Base-by-base conservation (phyloP, 92 coral and sea anemone genomes). In the Metridium senile region DNA sequence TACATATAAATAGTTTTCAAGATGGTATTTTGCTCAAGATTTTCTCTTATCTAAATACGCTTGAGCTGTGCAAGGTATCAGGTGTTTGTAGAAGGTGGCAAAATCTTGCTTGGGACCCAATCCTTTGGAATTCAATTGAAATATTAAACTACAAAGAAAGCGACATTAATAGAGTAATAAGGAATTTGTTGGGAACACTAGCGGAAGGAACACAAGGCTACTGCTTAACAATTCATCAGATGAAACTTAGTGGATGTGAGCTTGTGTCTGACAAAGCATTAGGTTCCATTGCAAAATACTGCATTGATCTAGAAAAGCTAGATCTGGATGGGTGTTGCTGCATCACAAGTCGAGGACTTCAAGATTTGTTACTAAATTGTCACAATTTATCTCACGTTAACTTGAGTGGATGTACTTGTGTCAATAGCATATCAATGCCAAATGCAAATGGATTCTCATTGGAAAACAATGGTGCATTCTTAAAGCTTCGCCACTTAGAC, bases 11-110 rank as follows among this genome's bases (percentile, higher is more conserved):
- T 69, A 88, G 81, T 26, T 78, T 95, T 21, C 97, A 93, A 10
- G 97, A 95, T 75, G 90, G 90, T 33, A 65, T 95, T 46, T 82
- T 95, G 84, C 80, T 95, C 58, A 73, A 51, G 18, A 92, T 95
- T 72, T 80, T 95, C 26, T 89, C 94, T 19, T 90, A 87, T 83
- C 75, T 95, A 29, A 63, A 91, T 21, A 93, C 96, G 11, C 62
- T 54, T 62, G 92, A 93, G 57, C 87, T 95, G 63, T 95, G 99
- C 68, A 76, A 46, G 68, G 89, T 87, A 70, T 93, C 99, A 26
- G 97, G 97, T 11, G 97, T 95, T 11, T 95, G 97, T 61, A 86
- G 61, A 35, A 95, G 84, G 53, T 95, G 99, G 99, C 96, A 89
- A 72, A 59, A 71, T 58, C 88, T 95, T 26, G 93, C 98, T 47